Evolutionary conservation across 2,113 vertebrate species (phyloP).

Genomic region (Hippocampus abdominalis): DNA sequence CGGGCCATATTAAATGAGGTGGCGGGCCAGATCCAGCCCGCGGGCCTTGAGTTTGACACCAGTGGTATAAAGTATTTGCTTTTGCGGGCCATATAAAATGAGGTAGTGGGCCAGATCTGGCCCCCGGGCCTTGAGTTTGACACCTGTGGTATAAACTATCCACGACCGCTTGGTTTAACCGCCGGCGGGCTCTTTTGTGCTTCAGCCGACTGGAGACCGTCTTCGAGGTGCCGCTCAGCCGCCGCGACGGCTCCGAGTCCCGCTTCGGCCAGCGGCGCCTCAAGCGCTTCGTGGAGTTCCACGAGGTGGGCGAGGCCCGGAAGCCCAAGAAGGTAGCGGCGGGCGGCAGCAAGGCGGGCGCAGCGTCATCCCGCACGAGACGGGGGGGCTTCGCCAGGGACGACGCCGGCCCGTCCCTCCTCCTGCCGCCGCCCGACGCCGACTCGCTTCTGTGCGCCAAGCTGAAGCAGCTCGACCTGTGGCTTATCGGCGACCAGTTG

Average conservation of each 20-base stretch:
- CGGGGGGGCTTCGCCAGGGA: slow-evolving; percentile 56
- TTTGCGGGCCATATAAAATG: too few relatives aligned
- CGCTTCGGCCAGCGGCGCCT: slow-evolving; percentile 79
- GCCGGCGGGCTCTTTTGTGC: background rate
- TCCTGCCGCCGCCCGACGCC: slow-evolving; percentile 65
- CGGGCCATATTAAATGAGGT: too few relatives aligned
- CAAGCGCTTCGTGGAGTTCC: slow-evolving; percentile 79
- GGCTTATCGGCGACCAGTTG: slow-evolving; percentile 53
- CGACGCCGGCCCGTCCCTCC: slow-evolving; percentile 9
- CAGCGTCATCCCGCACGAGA: slow-evolving; percentile 41
- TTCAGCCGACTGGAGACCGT: slow-evolving; percentile 83
- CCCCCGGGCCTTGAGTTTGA: too few relatives aligned
- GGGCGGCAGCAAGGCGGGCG: slow-evolving; percentile 30
- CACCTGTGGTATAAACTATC: too few relatives aligned
- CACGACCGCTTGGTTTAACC: background rate
- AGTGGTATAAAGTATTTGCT: too few relatives aligned
- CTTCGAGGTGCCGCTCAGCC: slow-evolving; percentile 80
- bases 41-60: too few relatives aligned
- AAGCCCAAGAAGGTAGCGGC: slow-evolving; percentile 71
- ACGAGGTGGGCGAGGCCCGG: slow-evolving; percentile 74
- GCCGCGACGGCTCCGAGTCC: slow-evolving; percentile 76
- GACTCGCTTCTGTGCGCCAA: slow-evolving; percentile 76
- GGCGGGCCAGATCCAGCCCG: too few relatives aligned
- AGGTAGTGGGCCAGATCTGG: too few relatives aligned
- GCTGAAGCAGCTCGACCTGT: slow-evolving; percentile 65